Evolutionary conservation across 2,797 vertebrate genomes (phyloP).

Genomic region (Neoniphon sammara): DNA sequence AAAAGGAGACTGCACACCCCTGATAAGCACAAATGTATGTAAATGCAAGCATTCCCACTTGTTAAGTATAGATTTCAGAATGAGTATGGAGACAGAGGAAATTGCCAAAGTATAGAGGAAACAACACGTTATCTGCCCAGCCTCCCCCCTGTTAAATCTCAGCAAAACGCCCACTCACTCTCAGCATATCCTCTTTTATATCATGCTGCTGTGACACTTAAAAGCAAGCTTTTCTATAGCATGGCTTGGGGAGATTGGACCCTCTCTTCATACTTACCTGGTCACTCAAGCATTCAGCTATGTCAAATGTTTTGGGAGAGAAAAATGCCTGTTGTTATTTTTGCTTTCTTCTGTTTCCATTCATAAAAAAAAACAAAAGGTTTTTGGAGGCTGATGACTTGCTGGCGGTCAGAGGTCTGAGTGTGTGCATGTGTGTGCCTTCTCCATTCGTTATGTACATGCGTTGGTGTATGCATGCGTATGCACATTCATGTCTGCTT

Average conservation of each 20-base stretch:
- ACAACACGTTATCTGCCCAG: slow-evolving; percentile 26
- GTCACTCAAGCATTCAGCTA: slow-evolving; percentile 30
- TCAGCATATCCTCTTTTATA: slow-evolving; percentile 42
- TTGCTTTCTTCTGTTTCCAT: slow-evolving; percentile 35
- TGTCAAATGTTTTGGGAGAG: slow-evolving; percentile 4
- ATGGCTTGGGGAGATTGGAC: slow-evolving; percentile 27
- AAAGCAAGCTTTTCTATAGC: slow-evolving; percentile 13
- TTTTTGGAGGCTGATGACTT: slow-evolving; percentile 35
- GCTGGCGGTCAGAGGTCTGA: neutral
- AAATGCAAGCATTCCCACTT: neutral
- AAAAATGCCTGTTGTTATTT: slow-evolving; percentile 32
- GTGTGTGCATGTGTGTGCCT: neutral
- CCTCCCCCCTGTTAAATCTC: slow-evolving; percentile 17
- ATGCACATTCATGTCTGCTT: neutral
- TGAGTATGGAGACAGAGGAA: slow-evolving; percentile 6
- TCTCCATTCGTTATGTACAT: slow-evolving; percentile 8
- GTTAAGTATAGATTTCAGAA: slow-evolving; percentile 12
- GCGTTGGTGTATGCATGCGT: neutral
- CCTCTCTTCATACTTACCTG: slow-evolving; percentile 24
- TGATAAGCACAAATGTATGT: neutral
- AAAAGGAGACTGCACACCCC: neutral
- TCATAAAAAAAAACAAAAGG: slow-evolving; percentile 37
- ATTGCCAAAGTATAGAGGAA: slow-evolving; percentile 30
- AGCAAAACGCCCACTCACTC: slow-evolving; percentile 43
- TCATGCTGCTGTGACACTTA: slow-evolving; percentile 33